Evolutionary conservation across 2,888 invertebrate species (phyloP).

Genomic region (Glyphotaelius pellucidus): DNA sequence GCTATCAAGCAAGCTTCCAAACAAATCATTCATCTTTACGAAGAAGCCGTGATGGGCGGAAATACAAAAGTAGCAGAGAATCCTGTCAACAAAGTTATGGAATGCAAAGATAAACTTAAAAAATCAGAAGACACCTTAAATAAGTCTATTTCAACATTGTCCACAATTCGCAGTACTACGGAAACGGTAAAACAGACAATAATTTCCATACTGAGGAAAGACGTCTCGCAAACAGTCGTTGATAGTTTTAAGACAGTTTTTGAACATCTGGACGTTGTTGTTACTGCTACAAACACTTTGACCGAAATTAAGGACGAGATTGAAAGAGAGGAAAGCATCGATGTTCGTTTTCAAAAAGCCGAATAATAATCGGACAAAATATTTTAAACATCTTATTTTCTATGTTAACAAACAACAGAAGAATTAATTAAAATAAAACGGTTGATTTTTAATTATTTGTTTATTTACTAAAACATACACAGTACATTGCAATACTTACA

Average conservation of each 20-base stretch:
- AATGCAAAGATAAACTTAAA: conserved; percentile 3
- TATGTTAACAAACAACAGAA: not conserved
- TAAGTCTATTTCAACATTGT: not conserved
- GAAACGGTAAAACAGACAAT: not conserved
- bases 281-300: not conserved
- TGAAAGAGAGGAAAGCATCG: not conserved
- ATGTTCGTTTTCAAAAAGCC: not conserved
- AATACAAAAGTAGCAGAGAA: conserved; percentile 2
- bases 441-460: too few species aligned
- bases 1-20: conserved; percentile 22
- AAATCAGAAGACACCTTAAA: not conserved
- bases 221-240: not conserved
- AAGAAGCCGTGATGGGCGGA: conserved; percentile 25
- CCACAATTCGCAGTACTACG: not conserved
- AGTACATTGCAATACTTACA: too few species aligned
- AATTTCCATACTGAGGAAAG: not conserved
- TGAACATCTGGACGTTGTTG: not conserved
- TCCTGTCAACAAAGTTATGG: not conserved
- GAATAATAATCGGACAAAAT: not conserved
- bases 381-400: not conserved
- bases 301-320: not conserved
- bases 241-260: not conserved
- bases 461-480: too few species aligned
- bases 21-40: conserved; percentile 36
- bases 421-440: not conserved